Percentiles rank a stretch among this genome's conserved stretches.
Conservation (phyloP, 2,113 vertebrate species). For the Okapia johnstoni region DNA sequence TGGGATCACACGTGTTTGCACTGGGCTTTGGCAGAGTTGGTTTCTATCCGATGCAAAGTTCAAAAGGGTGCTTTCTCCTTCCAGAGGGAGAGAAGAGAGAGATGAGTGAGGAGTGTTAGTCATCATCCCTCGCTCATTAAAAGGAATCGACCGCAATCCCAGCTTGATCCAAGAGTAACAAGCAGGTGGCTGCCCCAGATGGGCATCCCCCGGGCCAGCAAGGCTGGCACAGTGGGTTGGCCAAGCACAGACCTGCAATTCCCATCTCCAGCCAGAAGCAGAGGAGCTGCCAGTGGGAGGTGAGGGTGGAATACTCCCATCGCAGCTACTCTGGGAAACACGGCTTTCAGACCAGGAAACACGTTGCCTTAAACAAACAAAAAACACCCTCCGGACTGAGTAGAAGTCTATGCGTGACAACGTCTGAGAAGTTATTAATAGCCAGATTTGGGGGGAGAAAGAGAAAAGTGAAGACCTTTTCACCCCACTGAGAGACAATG, state of each 20-base stretch:
- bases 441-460: slow-evolving; percentile 40
- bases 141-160: neutral
- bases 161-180: neutral
- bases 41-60: neutral
- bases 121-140: neutral
- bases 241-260: neutral
- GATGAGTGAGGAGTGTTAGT: neutral
- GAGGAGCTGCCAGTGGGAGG: neutral
- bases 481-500: slow-evolving; percentile 68
- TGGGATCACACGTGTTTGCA: neutral
- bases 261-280: neutral
- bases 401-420: slow-evolving; percentile 66
- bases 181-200: neutral
- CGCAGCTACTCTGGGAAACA: neutral
- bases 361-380: slow-evolving; percentile 62
- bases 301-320: slow-evolving; percentile 45
- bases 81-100: neutral
- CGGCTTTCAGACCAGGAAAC: slow-evolving; percentile 51
- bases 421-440: slow-evolving; percentile 65
- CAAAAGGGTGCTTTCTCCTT: slow-evolving; percentile 7
- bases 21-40: neutral
- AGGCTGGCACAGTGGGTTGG: accelerated
- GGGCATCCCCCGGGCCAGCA: accelerated
- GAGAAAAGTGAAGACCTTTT: slow-evolving; percentile 67
- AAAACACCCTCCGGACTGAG: neutral